phyloP scores from a whole-genome alignment of 2,888 invertebrate genomes.

The Acleris literana region DNA sequence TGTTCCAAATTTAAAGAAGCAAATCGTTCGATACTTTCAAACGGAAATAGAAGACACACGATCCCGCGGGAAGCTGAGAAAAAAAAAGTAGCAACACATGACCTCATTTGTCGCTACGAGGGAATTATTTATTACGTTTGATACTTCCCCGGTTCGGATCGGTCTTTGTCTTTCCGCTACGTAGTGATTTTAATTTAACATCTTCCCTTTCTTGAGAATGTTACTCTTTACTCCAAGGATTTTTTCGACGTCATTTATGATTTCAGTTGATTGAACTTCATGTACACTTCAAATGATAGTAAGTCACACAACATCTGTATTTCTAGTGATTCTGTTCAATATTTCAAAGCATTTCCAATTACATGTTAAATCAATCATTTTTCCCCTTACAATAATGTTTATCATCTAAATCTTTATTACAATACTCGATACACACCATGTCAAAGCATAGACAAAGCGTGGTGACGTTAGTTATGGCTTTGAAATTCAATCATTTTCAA shows the following conservation, averaged over 20 bases:
- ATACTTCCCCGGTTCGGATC: conserved; percentile 70
- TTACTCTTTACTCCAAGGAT: neutral
- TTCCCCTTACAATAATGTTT: conserved; percentile 34
- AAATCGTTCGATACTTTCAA: conserved; percentile 78
- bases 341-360: conserved; percentile 20
- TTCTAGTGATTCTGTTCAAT: conserved; percentile 6
- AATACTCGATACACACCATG: conserved; percentile 43
- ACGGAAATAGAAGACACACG: conserved; percentile 83
- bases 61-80: conserved; percentile 80
- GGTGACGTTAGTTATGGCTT: conserved; percentile 54
- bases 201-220: conserved; percentile 48
- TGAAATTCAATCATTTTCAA: conserved; percentile 64
- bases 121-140: conserved; percentile 82
- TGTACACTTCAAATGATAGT: neutral
- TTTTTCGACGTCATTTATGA: neutral
- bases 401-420: conserved; percentile 41
- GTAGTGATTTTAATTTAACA: conserved; percentile 68
- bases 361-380: conserved; percentile 22
- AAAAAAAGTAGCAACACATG: conserved; percentile 82
- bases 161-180: conserved; percentile 64
- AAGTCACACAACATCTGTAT: neutral
- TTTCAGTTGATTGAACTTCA: neutral
- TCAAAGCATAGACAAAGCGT: conserved; percentile 45
- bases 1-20: conserved; percentile 78
- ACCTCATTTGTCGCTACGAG: conserved; percentile 80